Percentiles rank a stretch among this genome's conserved stretches.
Evolutionary conservation across 1,140 invertebrate genomes (phyloP).

Genomic region (Tetranychus urticae): DNA sequence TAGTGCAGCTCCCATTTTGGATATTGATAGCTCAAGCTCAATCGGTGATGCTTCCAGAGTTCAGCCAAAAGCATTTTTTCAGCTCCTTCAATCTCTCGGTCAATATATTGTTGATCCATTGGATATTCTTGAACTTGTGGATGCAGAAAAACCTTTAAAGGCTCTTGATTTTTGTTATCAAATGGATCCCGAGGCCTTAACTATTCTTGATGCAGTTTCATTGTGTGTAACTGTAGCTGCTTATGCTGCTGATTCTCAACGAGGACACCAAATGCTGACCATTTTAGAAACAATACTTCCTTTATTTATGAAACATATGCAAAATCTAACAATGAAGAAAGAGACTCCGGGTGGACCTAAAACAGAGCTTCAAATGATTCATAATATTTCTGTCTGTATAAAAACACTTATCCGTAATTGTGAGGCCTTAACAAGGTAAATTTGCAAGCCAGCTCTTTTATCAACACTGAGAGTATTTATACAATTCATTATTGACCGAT

Average conservation of each 20-base stretch:
- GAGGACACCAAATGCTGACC: slow-evolving; percentile 92
- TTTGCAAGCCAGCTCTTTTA: not conserved
- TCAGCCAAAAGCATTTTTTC: slow-evolving; percentile 16
- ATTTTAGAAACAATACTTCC: slow-evolving; percentile 89
- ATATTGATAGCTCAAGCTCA: slow-evolving; percentile 41
- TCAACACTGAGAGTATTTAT: not conserved
- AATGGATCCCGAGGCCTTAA: slow-evolving; percentile 81
- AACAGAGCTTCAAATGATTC: slow-evolving; percentile 77
- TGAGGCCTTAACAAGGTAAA: slow-evolving; percentile 75
- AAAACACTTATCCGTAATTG: slow-evolving; percentile 87
- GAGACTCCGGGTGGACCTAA: slow-evolving; percentile 37
- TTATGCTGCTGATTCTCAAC: slow-evolving; percentile 77
- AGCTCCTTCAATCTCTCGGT: slow-evolving; percentile 39
- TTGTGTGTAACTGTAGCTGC: slow-evolving; percentile 91
- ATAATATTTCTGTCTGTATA: slow-evolving; percentile 77
- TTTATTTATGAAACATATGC: slow-evolving; percentile 76
- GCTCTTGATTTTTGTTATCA: slow-evolving; percentile 93
- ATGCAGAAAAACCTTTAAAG: slow-evolving; percentile 82
- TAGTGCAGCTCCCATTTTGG: slow-evolving; percentile 79
- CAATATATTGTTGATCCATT: slow-evolving; percentile 77
- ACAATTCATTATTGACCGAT: not conserved
- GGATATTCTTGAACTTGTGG: slow-evolving; percentile 80
- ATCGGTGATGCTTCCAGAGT: slow-evolving; percentile 28
- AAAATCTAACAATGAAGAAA: slow-evolving; percentile 57
- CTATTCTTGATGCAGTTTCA: slow-evolving; percentile 74